Percentiles rank a stretch among this genome's conserved stretches.
phyloP scores from a whole-genome alignment of 2,888 invertebrate genomes.

The Loripinus fragilis region DNA sequence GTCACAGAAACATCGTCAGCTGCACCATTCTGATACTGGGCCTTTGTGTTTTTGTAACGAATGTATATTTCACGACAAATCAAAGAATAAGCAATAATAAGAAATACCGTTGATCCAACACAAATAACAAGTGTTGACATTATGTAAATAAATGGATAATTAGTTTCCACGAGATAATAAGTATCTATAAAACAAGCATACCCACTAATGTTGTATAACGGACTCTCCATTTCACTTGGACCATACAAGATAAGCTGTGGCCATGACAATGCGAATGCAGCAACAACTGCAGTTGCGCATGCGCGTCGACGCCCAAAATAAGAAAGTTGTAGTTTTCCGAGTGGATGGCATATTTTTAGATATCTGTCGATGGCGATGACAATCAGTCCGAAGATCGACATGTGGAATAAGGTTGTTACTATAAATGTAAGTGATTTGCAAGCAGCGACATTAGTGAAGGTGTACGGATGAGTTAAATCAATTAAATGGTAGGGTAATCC shows the following conservation, averaged over 20 bases:
- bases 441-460: slow-evolving; percentile 56
- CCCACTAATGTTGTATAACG: slow-evolving; percentile 56
- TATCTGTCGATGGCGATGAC: slow-evolving; percentile 73
- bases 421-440: slow-evolving; percentile 67
- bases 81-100: slow-evolving; percentile 45
- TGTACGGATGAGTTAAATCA: slow-evolving; percentile 70
- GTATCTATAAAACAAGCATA: slow-evolving; percentile 70
- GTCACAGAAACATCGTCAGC: slow-evolving; percentile 30
- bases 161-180: slow-evolving; percentile 53
- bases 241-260: slow-evolving; percentile 73
- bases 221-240: slow-evolving; percentile 59
- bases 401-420: slow-evolving; percentile 58
- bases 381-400: slow-evolving; percentile 66
- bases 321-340: slow-evolving; percentile 64
- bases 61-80: slow-evolving; percentile 48
- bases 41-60: slow-evolving; percentile 22
- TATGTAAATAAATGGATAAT: slow-evolving; percentile 64
- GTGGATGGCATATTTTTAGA: slow-evolving; percentile 72
- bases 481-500: slow-evolving; percentile 72
- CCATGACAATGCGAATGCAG: slow-evolving; percentile 58
- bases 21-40: neutral
- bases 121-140: slow-evolving; percentile 42
- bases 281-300: slow-evolving; percentile 45
- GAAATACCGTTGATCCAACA: slow-evolving; percentile 42
- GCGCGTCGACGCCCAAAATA: slow-evolving; percentile 61